Base-by-base conservation (phyloP, 2,888 invertebrate genomes). In the Iphiclides podalirius region DNA sequence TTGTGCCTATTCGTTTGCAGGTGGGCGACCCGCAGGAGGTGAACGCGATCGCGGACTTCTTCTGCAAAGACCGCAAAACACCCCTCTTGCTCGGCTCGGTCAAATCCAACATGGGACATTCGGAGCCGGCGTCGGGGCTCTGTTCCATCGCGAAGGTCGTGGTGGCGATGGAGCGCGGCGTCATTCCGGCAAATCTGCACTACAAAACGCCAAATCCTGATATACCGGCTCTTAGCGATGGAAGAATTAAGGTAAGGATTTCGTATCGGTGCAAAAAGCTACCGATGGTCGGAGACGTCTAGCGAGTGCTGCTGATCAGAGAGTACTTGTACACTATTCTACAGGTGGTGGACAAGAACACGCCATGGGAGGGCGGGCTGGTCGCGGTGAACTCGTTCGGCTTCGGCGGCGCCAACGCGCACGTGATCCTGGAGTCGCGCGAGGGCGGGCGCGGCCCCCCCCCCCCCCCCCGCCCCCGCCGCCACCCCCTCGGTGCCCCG, bases 61-160 rank as follows among this genome's bases (percentile, higher is more conserved):
- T 98, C 87, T 98, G 97, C 84, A 93, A 94, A 73, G 93, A 93
- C 55, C 92, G 97, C 38, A 89, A 90, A 52, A 82, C 84, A 20
- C 97, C 98, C 4, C 90, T 99, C 37, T 82, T 98, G 35, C 93
- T 99, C 66, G 99, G 99, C 12, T 98, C 98, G 0, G 96, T 98
- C 0, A 99, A 99, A 79, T 98, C 98, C 14, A 99, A 99, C 85
- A 98, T 99, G 97, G 99, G 99, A 1, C 99, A 99, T 77, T 94
- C 98, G 2, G 99, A 99, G 83, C 96, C 98, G 0, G 95, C 95
- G 1, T 96, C 96, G 36, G 98, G 97, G 16, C 89, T 98, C 15
- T 96, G 97, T 70, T 95, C 97, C 1, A 89, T 98, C 57, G 96
- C 96, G 8, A 98, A 98, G 82, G 91, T 97, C 45, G 78, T 99